A percentile compares a stretch with the other conserved stretches of the same genome.
Evolutionary conservation across 2,113 vertebrate genomes (phyloP).

Genomic region (Morone saxatilis): DNA sequence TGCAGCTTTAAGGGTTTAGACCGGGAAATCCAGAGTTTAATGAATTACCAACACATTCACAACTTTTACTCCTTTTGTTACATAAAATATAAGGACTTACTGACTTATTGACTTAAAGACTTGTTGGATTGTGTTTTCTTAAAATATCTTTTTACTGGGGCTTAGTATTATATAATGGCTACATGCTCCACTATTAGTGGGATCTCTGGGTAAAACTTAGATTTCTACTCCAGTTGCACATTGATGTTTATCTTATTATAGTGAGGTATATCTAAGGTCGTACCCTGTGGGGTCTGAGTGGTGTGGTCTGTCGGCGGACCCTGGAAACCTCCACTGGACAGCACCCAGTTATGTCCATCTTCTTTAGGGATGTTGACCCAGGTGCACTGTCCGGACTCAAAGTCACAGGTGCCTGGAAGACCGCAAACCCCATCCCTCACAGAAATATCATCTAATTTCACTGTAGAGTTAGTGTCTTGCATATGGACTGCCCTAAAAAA

Average conservation of each 20-base stretch:
- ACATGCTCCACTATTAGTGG: not conserved
- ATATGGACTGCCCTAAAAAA: constrained; percentile 69
- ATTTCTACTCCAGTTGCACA: not conserved
- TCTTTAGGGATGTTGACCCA: constrained; percentile 74
- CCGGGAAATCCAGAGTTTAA: not conserved
- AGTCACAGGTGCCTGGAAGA: constrained; percentile 81
- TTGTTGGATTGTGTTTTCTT: not conserved
- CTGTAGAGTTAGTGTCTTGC: constrained; percentile 40
- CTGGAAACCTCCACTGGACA: constrained; percentile 67
- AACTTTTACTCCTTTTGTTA: not conserved
- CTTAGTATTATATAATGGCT: not conserved
- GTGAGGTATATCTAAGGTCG: not conserved
- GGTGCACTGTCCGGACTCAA: constrained; percentile 81
- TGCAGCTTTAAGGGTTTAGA: not conserved
- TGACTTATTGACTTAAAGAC: no score
- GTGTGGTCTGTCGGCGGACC: constrained; percentile 78
- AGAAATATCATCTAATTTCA: constrained; percentile 82
- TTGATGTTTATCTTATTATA: not conserved
- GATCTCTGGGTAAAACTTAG: not conserved
- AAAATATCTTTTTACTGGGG: not conserved
- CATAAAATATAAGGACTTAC: not conserved
- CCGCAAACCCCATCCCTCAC: constrained; percentile 70
- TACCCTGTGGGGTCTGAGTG: constrained; percentile 77
- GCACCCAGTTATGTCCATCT: constrained; percentile 75
- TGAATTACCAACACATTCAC: not conserved